A percentile compares a stretch with the other conserved stretches of the same genome.
phyloP scores from a whole-genome alignment of 2,113 vertebrate species.

The Carlito syrichta region DNA sequence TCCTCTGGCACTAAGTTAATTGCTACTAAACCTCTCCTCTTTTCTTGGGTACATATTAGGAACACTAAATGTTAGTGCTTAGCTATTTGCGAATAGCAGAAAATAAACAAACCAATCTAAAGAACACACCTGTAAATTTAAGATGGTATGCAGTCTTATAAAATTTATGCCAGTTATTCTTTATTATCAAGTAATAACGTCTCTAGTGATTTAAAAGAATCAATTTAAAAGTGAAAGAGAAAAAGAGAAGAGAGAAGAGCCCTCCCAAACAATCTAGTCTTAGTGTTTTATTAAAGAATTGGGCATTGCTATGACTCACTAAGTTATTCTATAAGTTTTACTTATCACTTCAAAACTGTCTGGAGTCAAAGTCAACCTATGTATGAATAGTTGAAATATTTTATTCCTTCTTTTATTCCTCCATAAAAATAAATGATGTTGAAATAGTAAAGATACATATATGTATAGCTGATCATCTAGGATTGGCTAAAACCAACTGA shows the following conservation, averaged over 20 bases:
- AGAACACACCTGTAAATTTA: background rate
- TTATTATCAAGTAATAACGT: background rate
- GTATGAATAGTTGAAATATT: background rate
- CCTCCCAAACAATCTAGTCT: background rate
- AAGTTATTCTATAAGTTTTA: background rate
- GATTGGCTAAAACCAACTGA: background rate
- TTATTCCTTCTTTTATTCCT: background rate
- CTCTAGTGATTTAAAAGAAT: background rate
- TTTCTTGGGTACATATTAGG: background rate
- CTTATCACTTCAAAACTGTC: background rate
- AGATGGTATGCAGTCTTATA: background rate
- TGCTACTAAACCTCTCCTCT: background rate
- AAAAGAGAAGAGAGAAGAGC: fast-evolving
- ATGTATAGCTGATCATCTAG: background rate
- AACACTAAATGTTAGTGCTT: background rate
- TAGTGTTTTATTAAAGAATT: background rate
- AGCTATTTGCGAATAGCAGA: background rate
- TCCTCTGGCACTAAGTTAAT: background rate
- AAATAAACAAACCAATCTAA: background rate
- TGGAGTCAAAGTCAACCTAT: background rate
- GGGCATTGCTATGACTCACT: background rate
- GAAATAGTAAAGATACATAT: background rate
- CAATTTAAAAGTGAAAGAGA: background rate
- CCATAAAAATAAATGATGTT: background rate
- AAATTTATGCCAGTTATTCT: background rate